These are phyloP conservation scores for Pipra filicauda DNA, from an alignment of 2,113 vertebrate species.

Conservation along the genomic window DNA sequence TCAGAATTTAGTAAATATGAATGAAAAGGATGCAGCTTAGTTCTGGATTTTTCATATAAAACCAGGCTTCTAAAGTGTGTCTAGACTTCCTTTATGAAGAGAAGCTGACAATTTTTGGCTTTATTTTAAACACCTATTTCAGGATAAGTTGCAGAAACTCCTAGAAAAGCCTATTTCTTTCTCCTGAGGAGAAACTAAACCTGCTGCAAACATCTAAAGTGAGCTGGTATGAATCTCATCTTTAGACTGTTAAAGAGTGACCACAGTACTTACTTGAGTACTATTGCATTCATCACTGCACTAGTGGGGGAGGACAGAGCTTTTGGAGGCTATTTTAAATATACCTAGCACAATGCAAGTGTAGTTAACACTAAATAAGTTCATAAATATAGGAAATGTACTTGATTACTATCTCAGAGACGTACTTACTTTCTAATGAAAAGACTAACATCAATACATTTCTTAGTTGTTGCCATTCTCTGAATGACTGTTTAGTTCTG, in stretches of 20 bases:
- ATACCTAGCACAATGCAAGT: neutral
- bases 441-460: neutral
- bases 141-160: neutral
- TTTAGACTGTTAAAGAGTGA: neutral
- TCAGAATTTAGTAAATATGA: neutral
- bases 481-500: neutral
- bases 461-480: neutral
- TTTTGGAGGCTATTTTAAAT: neutral
- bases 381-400: neutral
- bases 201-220: neutral
- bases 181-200: neutral
- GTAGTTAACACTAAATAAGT: neutral
- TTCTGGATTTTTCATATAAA: neutral
- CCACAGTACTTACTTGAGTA: neutral
- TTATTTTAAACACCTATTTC: neutral
- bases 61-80: neutral
- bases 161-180: neutral
- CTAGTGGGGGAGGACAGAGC: neutral
- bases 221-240: neutral
- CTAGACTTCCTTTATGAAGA: neutral
- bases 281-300: neutral
- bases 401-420: neutral
- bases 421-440: neutral
- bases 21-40: neutral
- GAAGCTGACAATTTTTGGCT: neutral